Conservation (phyloP, 1,140 invertebrate genomes). For the Papilio dardanus region DNA sequence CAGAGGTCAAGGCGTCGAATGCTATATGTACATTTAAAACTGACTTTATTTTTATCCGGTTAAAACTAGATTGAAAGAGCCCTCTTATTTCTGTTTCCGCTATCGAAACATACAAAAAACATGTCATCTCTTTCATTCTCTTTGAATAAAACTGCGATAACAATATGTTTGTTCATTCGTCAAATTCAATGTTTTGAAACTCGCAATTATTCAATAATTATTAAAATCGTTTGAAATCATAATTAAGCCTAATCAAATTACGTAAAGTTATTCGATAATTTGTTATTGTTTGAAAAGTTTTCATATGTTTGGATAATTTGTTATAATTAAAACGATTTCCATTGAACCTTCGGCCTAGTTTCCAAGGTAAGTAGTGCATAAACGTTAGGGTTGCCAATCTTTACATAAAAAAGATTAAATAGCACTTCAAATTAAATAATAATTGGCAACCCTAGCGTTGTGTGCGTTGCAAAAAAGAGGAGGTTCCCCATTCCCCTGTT, state of each 20-base stretch:
- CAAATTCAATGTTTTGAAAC: conserved; percentile 4
- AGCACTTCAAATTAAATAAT: not conserved
- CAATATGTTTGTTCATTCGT: not conserved
- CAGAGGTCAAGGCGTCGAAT: not conserved
- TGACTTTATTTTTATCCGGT: not conserved
- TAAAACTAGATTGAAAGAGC: not conserved
- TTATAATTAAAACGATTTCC: conserved; percentile 1
- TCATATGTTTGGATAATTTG: not conserved
- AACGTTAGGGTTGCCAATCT: not conserved
- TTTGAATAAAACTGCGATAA: not conserved
- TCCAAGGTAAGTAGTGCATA: not conserved
- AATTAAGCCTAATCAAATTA: not conserved
- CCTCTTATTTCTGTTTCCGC: not conserved
- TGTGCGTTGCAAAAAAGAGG: too few species aligned
- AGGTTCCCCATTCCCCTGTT: too few species aligned
- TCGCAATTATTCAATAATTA: not conserved
- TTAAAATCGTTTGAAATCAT: not conserved
- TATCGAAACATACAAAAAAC: not conserved
- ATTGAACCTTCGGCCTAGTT: not conserved
- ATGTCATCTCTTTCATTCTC: not conserved
- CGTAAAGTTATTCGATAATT: not conserved
- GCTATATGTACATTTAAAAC: not conserved
- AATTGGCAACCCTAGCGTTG: not conserved
- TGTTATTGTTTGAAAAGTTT: not conserved
- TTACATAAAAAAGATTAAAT: not conserved